phyloP scores from a whole-genome alignment of 2,888 invertebrate species.

The Andrena flavipes region DNA sequence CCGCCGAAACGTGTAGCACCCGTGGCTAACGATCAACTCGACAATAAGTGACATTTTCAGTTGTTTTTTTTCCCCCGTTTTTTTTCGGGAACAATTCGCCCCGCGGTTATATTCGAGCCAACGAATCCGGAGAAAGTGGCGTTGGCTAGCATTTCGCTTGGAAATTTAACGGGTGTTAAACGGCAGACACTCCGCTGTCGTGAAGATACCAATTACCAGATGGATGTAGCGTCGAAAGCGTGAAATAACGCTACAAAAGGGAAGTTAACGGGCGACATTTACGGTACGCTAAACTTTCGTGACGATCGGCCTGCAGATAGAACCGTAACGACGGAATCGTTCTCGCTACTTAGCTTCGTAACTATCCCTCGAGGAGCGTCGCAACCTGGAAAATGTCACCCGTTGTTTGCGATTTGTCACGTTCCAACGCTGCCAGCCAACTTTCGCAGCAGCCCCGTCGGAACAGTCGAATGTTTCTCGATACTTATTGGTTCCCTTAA shows the following conservation, averaged over 20 bases:
- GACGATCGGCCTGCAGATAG: constrained; percentile 51
- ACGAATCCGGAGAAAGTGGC: constrained; percentile 38
- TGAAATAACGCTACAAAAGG: constrained; percentile 55
- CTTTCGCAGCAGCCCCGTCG: neutral
- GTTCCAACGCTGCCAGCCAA: constrained; percentile 12
- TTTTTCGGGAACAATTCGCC: neutral
- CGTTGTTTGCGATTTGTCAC: constrained; percentile 51
- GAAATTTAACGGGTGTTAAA: constrained; percentile 43
- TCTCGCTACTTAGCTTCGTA: constrained; percentile 50
- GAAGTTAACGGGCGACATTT: constrained; percentile 65
- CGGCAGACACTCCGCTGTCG: constrained; percentile 9
- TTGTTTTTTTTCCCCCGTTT: neutral
- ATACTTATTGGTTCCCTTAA: constrained; percentile 25
- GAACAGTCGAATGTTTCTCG: constrained; percentile 5
- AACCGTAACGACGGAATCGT: constrained; percentile 53
- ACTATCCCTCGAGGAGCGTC: constrained; percentile 25
- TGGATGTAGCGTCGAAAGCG: constrained; percentile 41
- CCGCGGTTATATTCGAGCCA: neutral
- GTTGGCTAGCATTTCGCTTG: constrained; percentile 17
- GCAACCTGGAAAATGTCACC: constrained; percentile 41
- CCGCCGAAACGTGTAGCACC: neutral
- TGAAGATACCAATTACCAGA: constrained; percentile 46
- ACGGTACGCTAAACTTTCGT: constrained; percentile 57
- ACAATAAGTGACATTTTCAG: neutral
- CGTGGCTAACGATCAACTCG: neutral